Base-by-base conservation (phyloP, 2,797 vertebrate genomes). In the Melanogrammus aeglefinus region DNA sequence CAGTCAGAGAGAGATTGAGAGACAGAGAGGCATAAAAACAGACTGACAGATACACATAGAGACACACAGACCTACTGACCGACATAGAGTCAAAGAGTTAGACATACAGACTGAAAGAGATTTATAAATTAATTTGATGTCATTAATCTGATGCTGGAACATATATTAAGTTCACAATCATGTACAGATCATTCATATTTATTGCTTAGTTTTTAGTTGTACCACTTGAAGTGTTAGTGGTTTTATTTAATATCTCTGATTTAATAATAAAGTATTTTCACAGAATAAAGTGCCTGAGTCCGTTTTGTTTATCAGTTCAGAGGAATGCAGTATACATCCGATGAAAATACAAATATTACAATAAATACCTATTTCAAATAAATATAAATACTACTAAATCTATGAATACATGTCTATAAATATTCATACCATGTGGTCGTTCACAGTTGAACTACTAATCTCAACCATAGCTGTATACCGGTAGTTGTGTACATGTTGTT, bases 291-390 rank as follows among this genome's bases (percentile, higher is more conserved):
- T 3, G 0, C 47, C 16, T 51, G 57, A 63, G 4, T 24, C 6
- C 8, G 57, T 63, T 24, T 63, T 63, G 8, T 24, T n/a, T 24
- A 63, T 63, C 18, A 57, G 7, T 24, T n/a, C 9, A 51, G 47
- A 51, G 18, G 18, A 51, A 18, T 51, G 6, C 47, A 51, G 18
- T 21, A 51, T 21, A 21, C 47, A 14, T 51, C 47, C 3, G 18
- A 51, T 51, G 18, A 63, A n/a, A n/a, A 24, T n/a, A 63, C 21
- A 6, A 63, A 21, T 63, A n/a, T 63, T 63, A 63, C 57, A n/a
- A n/a, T 63, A n/a, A 63, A 63, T 63, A 63, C 57, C n/a, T n/a
- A 63, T 63, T 63, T 63, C 6, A 63, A 63, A 63, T 63, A 63
- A 8, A 63, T 63, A 9, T n/a, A 4, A 63, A 24, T 63, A 63